Base-by-base conservation (phyloP, 2,797 vertebrate genomes). In the Rhinichthys osculus region DNA sequence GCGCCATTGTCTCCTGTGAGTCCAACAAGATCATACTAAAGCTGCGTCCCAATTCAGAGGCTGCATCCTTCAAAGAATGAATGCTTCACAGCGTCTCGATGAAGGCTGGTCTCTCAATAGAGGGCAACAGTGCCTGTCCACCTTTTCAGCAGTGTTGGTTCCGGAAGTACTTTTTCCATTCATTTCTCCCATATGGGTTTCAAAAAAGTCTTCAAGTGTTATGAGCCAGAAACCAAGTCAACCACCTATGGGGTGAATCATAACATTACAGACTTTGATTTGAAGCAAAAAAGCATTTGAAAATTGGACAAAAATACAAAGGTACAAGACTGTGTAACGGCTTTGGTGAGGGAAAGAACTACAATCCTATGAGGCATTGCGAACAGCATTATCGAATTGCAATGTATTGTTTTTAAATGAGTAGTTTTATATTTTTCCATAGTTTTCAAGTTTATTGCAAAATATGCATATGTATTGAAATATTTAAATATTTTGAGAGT, bases 1-100 rank as follows among this genome's bases (percentile, higher is more conserved):
- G 67, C 4, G 82, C 70, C 54, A 72, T 35, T 67, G 87, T 92
- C 74, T 67, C 67, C 83, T 47, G 16, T 86, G 47, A 80, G 64
- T 40, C 19, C 54, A 62, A 27, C 76, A 85, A 71, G 17, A 8
- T 14, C 44, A 27, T 83, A 57, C 44, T 84, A 13, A 50, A 66
- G 6, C 27, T 66, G 14, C 7, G 6, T 66, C 64, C 10, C 14
- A 33, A 17, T 4, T 66, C 64, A 66, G 64, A 33, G 30, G 62
- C 27, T 66, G 30, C 30, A 33, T 66, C 14, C 64, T 66, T 33
- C 14, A 1, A 66, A 66, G 6, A 7, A 7, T 1, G 6, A 33
- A 66, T 33, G 27, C 27, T 2, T 66, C 27, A 66, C 1, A 66
- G 14, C 6, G 2, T 27, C 27, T 14, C 2, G 14, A 66, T 30